Evolutionary conservation across 2,888 invertebrate species (phyloP), one percentile per base, ranked within the genome.

Genomic region (Melanchra persicariae): DNA sequence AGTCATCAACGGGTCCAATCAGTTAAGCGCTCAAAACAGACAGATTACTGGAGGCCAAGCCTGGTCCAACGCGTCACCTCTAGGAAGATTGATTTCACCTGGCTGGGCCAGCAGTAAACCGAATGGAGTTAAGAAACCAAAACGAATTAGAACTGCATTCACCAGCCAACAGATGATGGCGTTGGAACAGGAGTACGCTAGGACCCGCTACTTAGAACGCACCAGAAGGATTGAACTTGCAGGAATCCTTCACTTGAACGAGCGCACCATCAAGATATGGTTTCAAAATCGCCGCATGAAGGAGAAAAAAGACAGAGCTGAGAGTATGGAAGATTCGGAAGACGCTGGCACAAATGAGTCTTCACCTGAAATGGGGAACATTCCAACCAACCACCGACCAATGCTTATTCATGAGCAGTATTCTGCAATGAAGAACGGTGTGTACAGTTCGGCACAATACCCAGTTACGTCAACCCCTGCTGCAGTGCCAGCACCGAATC

Each of bases 271-370:
- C 60, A 98, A 98, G 90, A 98, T 98, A 51, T 98, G 98, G 98
- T 98, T 98, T 89, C 98, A 98, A 87, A 98, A 98, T 88, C 95
- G 98, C 0, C 93, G 98, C 1, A 98, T 98, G 98, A 97, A 97
- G 79, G 96, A 94, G 85, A 97, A 97, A 88, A 97, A 97, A 86
- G 97, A 97, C 74, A 93, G 93, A 51, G 85, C 89, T 4, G 94
- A 93, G 66, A 84, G 83, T 70, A 67, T 87, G 1, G 92, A 92
- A 66, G 91, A 91, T 37, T 85, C 83, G 0, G 92, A 93, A 74
- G 92, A 91, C 47, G 85, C 89, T 0, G 90, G 87, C 37, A 91
- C 90, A 12, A 90, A 90, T 0, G 90, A 88, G 63, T 88, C 89
- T 4, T 88, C 89, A 0, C 84, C 89, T 0, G 91, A 91, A 43